Conservation (phyloP, 2,888 invertebrate genomes). For the Neoascia interrupta region DNA sequence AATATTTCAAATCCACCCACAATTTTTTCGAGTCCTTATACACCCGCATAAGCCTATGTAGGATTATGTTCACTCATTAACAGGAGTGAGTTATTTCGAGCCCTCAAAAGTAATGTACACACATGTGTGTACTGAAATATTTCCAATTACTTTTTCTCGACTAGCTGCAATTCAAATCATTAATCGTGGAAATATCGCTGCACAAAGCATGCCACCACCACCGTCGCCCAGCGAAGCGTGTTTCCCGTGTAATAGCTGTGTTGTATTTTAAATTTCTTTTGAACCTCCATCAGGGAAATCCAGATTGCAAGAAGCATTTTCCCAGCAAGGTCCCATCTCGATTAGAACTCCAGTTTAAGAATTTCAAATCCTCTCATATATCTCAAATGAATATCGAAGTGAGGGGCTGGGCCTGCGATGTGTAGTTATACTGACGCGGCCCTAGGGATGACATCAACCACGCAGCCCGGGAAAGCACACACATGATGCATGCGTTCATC, state of each 20-base stretch:
- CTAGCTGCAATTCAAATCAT: constrained; percentile 7
- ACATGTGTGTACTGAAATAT: too few species aligned
- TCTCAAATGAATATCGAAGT: too few species aligned
- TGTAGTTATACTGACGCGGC: too few species aligned
- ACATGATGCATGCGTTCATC: constrained; percentile 38
- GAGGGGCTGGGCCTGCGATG: too few species aligned
- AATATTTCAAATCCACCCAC: too few species aligned
- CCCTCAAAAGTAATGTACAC: too few species aligned
- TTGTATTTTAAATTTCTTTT: constrained; percentile 18
- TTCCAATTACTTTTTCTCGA: too few species aligned
- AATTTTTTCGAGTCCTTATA: too few species aligned
- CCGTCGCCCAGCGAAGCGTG: not conserved
- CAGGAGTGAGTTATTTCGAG: too few species aligned
- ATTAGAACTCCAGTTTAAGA: constrained; percentile 4
- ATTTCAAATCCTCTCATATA: constrained; percentile 2
- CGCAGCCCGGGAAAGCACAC: constrained; percentile 6
- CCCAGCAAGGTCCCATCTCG: constrained; percentile 17
- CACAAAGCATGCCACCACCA: not conserved
- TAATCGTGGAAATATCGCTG: constrained; percentile 7
- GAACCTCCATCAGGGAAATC: constrained; percentile 19
- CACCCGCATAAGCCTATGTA: too few species aligned
- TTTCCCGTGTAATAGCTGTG: not conserved
- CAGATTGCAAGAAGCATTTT: constrained; percentile 7
- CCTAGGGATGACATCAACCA: not conserved
- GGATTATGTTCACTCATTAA: too few species aligned